Conservation (phyloP, 2,797 vertebrate species). For the Knipowitschia caucasica region DNA sequence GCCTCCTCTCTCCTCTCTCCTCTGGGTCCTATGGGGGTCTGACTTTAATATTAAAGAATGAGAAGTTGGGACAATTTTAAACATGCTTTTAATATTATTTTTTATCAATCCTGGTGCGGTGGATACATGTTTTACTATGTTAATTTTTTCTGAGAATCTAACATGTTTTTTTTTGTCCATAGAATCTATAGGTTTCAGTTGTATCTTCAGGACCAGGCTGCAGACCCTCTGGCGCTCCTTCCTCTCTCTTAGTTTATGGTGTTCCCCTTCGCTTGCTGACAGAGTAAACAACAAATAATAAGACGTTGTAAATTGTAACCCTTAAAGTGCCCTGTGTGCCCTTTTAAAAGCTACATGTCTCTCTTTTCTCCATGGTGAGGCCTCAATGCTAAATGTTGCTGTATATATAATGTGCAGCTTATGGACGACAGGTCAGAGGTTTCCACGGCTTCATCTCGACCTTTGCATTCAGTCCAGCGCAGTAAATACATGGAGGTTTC, state of each 20-base stretch:
- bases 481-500: conserved; percentile 1
- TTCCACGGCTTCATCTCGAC: conserved; percentile 36
- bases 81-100: no score
- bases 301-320: conserved; percentile 60
- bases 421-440: conserved; percentile 45
- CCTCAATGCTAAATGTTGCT: conserved; percentile 23
- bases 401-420: conserved; percentile 49
- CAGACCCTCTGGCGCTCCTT: conserved; percentile 11
- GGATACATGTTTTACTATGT: no score
- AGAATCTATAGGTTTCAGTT: no score
- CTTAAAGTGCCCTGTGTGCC: conserved; percentile 36
- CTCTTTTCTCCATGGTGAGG: conserved; percentile 64
- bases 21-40: no score
- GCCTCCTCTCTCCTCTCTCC: no score
- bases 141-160: no score
- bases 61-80: no score
- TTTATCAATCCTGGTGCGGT: no score
- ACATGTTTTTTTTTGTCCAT: no score
- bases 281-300: conserved; percentile 59
- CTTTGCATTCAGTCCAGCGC: conserved; percentile 26
- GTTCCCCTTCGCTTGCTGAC: conserved; percentile 29
- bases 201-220: not conserved
- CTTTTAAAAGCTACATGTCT: conserved; percentile 48
- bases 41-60: no score
- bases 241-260: conserved; percentile 21